Percentiles rank a stretch among this genome's conserved stretches.
These are phyloP conservation scores for Atractosteus spatula DNA, from an alignment of 2,113 vertebrate genomes.

Conservation along the genomic window DNA sequence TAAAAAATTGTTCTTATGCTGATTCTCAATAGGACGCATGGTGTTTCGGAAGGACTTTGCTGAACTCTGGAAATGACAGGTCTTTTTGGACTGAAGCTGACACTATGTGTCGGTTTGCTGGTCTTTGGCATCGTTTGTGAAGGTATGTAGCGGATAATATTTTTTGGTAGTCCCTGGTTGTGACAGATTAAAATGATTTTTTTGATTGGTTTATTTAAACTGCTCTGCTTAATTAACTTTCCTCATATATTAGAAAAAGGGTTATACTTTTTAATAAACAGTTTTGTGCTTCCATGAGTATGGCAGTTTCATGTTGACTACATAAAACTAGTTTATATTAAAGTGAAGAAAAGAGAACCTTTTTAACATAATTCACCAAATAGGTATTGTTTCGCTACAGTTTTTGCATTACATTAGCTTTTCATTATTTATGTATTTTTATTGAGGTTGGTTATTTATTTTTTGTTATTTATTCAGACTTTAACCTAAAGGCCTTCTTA, in stretches of 20 bases:
- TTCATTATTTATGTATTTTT: neutral
- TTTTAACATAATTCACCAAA: no score
- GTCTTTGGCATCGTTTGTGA: conserved; percentile 35
- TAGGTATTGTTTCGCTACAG: neutral
- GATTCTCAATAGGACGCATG: conserved; percentile 70
- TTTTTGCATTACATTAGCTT: neutral
- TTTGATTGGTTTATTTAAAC: neutral
- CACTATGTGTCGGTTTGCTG: conserved; percentile 63
- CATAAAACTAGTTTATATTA: no score
- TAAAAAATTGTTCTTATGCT: conserved; percentile 52
- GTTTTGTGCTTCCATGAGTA: no score
- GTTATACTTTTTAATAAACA: no score
- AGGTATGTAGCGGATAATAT: conserved; percentile 47
- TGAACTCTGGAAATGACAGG: conserved; percentile 76
- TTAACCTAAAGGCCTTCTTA: no score
- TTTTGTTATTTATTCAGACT: no score
- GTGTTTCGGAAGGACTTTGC: conserved; percentile 62
- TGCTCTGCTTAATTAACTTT: no score
- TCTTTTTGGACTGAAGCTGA: conserved; percentile 67
- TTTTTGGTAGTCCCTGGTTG: neutral
- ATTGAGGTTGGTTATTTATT: no score
- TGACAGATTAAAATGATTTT: neutral
- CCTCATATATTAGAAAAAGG: no score
- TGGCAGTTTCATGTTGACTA: no score
- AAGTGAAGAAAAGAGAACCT: no score